phyloP scores from a whole-genome alignment of 64 coral and sea anemone genomes.

The Anthopleura sola region DNA sequence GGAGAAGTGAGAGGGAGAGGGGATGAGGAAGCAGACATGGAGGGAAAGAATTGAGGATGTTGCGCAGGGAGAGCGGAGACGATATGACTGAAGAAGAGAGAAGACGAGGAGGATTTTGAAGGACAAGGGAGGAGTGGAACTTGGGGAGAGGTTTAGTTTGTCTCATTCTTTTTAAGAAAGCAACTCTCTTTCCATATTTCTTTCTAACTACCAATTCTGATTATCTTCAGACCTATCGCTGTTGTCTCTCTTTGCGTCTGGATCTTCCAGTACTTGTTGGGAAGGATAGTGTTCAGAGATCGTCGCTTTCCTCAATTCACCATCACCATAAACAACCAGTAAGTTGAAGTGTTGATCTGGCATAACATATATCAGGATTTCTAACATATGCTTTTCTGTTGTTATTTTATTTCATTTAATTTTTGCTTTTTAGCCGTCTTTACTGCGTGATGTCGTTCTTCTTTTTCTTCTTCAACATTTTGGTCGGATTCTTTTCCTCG shows the following conservation, averaged over 20 bases:
- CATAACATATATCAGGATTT: too few species aligned
- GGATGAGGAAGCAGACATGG: too few species aligned
- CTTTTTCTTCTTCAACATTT: slow-evolving; percentile 50
- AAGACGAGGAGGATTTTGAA: too few species aligned
- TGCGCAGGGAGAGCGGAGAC: too few species aligned
- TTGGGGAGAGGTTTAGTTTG: too few species aligned
- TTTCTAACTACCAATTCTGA: not conserved
- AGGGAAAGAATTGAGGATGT: too few species aligned
- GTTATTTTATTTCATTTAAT: not conserved
- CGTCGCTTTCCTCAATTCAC: slow-evolving; percentile 50
- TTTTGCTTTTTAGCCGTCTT: slow-evolving; percentile 22
- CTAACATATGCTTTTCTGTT: too few species aligned
- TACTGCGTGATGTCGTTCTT: slow-evolving; percentile 41
- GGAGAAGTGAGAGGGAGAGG: too few species aligned
- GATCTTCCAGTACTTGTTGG: slow-evolving; percentile 45
- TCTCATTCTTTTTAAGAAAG: too few species aligned
- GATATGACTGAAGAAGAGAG: too few species aligned
- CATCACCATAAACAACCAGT: slow-evolving; percentile 58
- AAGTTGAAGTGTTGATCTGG: not conserved
- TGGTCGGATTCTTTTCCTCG: slow-evolving; percentile 12
- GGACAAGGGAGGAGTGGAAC: too few species aligned
- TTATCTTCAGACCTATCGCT: slow-evolving; percentile 11
- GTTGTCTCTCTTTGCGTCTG: slow-evolving; percentile 10
- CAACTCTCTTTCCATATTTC: too few species aligned
- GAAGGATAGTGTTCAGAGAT: slow-evolving; percentile 46